Conservation (phyloP, 2,113 vertebrate species). For the Cinclus mexicanus region DNA sequence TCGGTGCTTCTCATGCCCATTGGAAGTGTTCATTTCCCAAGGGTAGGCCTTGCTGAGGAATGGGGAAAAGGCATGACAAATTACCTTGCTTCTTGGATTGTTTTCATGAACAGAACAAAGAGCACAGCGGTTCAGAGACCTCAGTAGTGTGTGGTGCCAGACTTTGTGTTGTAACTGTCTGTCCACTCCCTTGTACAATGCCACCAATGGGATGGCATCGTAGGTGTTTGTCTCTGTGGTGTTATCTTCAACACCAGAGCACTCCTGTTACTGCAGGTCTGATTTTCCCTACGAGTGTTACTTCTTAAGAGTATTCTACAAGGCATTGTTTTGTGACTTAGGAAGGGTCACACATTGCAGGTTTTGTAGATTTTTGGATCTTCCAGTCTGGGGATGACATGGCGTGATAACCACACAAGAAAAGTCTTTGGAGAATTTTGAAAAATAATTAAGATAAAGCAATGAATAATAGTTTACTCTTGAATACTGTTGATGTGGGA, state of each 20-base stretch:
- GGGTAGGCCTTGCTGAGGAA: rapidly evolving
- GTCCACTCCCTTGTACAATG: neutral
- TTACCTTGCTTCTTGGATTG: neutral
- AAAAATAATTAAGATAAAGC: neutral
- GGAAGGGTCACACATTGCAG: neutral
- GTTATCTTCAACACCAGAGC: neutral
- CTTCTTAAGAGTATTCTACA: neutral
- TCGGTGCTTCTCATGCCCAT: rapidly evolving
- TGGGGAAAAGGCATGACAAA: neutral
- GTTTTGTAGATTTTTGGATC: neutral
- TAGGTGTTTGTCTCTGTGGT: neutral
- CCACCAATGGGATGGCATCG: neutral
- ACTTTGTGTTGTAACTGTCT: neutral
- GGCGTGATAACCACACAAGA: neutral
- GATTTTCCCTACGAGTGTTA: neutral
- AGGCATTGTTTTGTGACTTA: neutral
- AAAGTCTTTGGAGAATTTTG: neutral
- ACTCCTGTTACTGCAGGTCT: neutral
- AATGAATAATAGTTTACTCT: neutral
- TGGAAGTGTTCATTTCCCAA: neutral
- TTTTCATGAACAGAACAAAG: neutral
- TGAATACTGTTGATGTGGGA: neutral
- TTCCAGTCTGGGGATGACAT: neutral
- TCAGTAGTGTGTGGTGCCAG: neutral
- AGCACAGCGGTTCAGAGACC: neutral